Conservation (phyloP, 2,113 vertebrate genomes). For the Bolborhynchus lineola region DNA sequence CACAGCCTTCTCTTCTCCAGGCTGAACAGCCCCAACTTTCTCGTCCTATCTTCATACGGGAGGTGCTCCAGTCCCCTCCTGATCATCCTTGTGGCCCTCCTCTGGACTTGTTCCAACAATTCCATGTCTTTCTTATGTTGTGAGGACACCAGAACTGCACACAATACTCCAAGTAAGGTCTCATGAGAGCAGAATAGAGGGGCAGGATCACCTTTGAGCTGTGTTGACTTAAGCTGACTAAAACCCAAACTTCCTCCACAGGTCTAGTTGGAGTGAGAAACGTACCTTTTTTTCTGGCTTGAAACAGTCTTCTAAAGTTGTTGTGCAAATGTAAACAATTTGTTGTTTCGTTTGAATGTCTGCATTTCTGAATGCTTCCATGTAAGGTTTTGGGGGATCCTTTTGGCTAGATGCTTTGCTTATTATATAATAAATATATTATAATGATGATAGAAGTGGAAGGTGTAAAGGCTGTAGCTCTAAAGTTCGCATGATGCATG, state of each 20-base stretch:
- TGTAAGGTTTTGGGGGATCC: background rate
- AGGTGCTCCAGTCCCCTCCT: background rate
- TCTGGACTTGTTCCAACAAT: background rate
- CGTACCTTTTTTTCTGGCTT: background rate
- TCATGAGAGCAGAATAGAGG: background rate
- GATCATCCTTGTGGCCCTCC: background rate
- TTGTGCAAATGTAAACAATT: background rate
- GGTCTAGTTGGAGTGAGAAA: background rate
- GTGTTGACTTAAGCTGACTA: background rate
- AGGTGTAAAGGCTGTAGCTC: background rate
- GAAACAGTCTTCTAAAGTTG: background rate
- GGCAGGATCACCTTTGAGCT: background rate
- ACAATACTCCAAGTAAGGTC: background rate
- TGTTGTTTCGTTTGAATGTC: background rate
- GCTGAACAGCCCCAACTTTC: too few relatives aligned
- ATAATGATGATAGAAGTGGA: background rate
- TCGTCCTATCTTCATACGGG: too few relatives aligned
- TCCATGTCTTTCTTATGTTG: background rate
- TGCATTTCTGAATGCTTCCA: background rate
- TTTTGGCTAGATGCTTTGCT: background rate
- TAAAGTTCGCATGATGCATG: background rate
- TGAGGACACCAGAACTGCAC: background rate
- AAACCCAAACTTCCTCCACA: background rate
- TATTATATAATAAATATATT: background rate
- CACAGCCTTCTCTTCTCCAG: too few relatives aligned